Evolutionary conservation across 1,140 invertebrate genomes (phyloP).

Genomic region (Temnothorax curvispinosus): DNA sequence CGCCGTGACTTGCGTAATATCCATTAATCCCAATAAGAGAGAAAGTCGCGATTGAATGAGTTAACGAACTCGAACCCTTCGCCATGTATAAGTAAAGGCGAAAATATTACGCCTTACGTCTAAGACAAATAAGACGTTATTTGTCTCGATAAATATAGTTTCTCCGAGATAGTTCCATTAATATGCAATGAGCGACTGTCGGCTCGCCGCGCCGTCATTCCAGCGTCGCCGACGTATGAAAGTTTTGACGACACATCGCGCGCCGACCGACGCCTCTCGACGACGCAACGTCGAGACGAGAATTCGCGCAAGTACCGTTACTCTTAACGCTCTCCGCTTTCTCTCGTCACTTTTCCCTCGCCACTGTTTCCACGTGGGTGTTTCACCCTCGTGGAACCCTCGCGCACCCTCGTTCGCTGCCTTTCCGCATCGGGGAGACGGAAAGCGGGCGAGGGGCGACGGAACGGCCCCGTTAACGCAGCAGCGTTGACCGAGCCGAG

Average conservation of each 20-base stretch:
- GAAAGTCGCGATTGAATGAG: neutral
- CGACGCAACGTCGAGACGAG: neutral
- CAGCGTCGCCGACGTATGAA: neutral
- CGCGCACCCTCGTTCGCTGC: conserved; percentile 26
- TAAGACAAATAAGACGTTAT: too few species aligned
- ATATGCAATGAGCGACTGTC: conserved; percentile 15
- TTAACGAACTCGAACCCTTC: conserved; percentile 21
- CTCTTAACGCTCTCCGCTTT: neutral
- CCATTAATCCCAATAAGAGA: neutral
- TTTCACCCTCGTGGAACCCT: conserved; percentile 24
- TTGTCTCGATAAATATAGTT: neutral
- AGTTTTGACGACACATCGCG: neutral
- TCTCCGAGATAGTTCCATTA: neutral
- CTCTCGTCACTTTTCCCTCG: neutral
- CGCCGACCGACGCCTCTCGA: neutral
- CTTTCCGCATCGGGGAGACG: neutral
- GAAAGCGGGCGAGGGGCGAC: conserved; percentile 16
- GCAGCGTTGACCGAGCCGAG: neutral
- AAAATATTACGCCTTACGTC: neutral
- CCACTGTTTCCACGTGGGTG: too few species aligned
- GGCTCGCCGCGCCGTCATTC: too few species aligned
- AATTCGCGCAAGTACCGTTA: conserved; percentile 3
- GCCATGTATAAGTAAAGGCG: neutral
- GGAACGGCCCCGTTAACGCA: conserved; percentile 11
- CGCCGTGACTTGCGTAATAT: neutral